Percentiles rank a stretch among this genome's conserved stretches.
Evolutionary conservation across 1,140 invertebrate species (phyloP).

Genomic region (Heliconius melpomene): DNA sequence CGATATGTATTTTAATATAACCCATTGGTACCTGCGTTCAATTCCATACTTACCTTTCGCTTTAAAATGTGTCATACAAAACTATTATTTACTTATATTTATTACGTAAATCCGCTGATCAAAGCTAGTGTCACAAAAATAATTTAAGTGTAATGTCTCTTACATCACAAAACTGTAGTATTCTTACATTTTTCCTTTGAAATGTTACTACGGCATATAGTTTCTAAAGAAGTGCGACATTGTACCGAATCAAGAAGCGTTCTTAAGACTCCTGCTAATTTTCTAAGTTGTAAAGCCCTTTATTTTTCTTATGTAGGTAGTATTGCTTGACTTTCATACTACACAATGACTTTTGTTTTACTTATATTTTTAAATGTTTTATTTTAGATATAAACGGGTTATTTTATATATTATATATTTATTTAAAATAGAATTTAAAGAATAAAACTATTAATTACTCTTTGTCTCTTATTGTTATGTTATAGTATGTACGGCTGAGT

Average conservation of each 20-base stretch:
- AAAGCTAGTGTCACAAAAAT: no score
- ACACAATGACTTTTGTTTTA: background rate
- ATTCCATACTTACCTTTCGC: no score
- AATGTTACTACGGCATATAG: conserved; percentile 1
- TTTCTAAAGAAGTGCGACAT: background rate
- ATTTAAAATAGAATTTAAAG: background rate
- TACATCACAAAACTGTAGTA: background rate
- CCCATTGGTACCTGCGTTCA: no score
- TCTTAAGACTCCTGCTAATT: conserved; percentile 1
- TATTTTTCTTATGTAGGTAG: background rate
- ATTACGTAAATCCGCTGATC: no score
- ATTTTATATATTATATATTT: no score
- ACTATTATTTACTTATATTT: no score
- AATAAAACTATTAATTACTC: no score
- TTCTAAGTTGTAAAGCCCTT: background rate
- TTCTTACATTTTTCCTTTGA: conserved; percentile 5
- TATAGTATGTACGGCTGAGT: no score
- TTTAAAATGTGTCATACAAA: no score
- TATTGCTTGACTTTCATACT: background rate
- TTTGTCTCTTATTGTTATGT: no score
- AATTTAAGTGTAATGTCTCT: no score
- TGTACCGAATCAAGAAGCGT: conserved; percentile 9
- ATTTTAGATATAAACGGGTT: background rate
- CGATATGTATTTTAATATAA: no score
- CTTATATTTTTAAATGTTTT: background rate